Percentiles rank a stretch among this genome's conserved stretches.
These are phyloP conservation scores for Dendrophyllia cribrosa DNA, from an alignment of 64 coral and sea anemone species.

Conservation along the genomic window DNA sequence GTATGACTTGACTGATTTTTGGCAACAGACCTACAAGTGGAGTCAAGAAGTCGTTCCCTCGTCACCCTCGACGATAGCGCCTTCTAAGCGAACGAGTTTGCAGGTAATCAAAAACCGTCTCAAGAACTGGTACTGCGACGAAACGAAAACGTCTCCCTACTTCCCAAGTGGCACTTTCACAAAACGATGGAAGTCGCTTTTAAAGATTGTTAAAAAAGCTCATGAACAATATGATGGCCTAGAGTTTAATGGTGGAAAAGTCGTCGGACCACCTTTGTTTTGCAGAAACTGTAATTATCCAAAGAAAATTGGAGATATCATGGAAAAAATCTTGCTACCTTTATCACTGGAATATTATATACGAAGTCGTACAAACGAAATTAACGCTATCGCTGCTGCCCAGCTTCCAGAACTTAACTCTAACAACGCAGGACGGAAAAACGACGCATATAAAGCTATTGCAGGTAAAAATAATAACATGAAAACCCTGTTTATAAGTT, in stretches of 20 bases:
- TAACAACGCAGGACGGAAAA: background rate
- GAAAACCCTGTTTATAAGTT: background rate
- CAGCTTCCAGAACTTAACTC: background rate
- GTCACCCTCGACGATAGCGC: background rate
- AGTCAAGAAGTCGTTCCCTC: background rate
- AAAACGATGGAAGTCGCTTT: background rate
- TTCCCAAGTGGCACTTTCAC: background rate
- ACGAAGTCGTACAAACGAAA: conserved; percentile 32
- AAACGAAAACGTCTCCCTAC: background rate
- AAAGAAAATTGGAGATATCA: conserved; percentile 34
- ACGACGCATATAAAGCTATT: background rate
- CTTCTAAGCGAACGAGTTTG: conserved; percentile 18
- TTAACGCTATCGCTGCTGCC: background rate
- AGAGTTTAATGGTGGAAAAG: background rate
- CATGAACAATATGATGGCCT: background rate
- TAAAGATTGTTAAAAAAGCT: background rate
- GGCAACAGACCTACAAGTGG: conserved; percentile 62
- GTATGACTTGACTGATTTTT: conserved; percentile 8
- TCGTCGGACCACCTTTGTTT: conserved; percentile 39
- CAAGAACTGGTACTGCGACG: conserved; percentile 66
- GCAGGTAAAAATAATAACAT: background rate
- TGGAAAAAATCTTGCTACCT: conserved; percentile 68
- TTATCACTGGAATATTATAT: conserved; percentile 62
- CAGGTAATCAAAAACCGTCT: conserved; percentile 51
- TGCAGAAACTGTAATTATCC: conserved; percentile 25